These are phyloP conservation scores for Chalcis sispes DNA, from an alignment of 2,888 invertebrate genomes.

Conservation along the genomic window DNA sequence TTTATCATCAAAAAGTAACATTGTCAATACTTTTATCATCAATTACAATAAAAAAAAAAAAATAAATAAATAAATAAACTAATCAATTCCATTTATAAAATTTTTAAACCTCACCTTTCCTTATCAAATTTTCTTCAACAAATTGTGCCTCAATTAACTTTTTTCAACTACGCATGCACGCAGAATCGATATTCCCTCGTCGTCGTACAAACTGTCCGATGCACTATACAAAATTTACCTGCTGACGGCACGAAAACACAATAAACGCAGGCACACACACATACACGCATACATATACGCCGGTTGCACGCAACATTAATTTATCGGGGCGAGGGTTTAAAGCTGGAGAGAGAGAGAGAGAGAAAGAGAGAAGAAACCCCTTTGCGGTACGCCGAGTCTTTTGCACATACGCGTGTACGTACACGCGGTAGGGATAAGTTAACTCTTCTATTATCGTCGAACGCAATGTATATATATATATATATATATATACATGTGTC, in stretches of 20 bases:
- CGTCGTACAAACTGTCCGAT: too few relatives aligned
- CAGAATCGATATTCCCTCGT: too few relatives aligned
- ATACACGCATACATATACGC: neutral
- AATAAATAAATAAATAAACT: too few relatives aligned
- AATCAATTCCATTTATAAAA: neutral
- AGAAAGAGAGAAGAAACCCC: neutral
- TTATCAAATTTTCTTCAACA: neutral
- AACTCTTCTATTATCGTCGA: slow-evolving; percentile 15
- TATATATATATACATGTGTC: too few relatives aligned
- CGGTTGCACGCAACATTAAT: slow-evolving; percentile 20
- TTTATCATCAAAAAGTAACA: too few relatives aligned
- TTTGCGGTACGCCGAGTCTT: neutral
- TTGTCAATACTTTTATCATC: too few relatives aligned
- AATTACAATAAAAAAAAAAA: too few relatives aligned
- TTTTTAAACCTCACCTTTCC: neutral
- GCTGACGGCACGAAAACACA: too few relatives aligned
- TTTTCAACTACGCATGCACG: neutral
- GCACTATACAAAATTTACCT: too few relatives aligned
- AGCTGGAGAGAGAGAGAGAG: neutral
- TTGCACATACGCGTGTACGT: neutral
- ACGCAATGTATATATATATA: neutral
- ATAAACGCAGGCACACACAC: too few relatives aligned
- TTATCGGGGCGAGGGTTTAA: slow-evolving; percentile 28
- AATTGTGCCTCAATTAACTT: neutral
- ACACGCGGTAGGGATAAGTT: neutral